phyloP scores from a whole-genome alignment of 2,888 invertebrate species.

The Philhelius pedissequus region DNA sequence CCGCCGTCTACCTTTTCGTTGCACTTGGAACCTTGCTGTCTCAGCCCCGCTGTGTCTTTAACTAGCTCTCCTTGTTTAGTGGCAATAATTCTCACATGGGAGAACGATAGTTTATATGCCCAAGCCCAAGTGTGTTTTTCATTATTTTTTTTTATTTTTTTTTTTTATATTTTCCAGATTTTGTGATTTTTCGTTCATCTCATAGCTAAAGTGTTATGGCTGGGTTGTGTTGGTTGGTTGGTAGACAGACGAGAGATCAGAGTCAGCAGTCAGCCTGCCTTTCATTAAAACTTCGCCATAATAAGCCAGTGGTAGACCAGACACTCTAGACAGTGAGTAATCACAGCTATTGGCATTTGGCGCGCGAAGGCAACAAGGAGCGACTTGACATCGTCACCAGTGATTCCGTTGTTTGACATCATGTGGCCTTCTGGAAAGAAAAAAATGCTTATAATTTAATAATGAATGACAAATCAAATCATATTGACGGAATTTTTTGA shows the following conservation, averaged over 20 bases:
- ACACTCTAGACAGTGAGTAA: constrained; percentile 59
- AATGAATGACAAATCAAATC: background rate
- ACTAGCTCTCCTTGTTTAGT: constrained; percentile 32
- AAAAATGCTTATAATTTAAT: background rate
- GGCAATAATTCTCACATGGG: constrained; percentile 54
- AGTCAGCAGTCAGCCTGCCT: constrained; percentile 47
- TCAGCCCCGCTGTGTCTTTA: constrained; percentile 6
- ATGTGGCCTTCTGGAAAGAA: background rate
- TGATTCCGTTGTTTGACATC: constrained; percentile 13
- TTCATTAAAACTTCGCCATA: constrained; percentile 55
- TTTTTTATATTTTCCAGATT: background rate
- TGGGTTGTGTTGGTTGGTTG: constrained; percentile 5
- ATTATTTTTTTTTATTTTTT: constrained; percentile 2
- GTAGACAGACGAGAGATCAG: constrained; percentile 39
- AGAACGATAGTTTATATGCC: constrained; percentile 54
- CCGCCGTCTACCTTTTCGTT: constrained; percentile 54
- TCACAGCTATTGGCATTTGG: constrained; percentile 53
- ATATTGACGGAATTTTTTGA: background rate
- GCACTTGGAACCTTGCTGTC: constrained; percentile 51
- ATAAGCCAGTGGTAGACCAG: constrained; percentile 33
- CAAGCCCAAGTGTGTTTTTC: constrained; percentile 11
- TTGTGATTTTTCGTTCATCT: constrained; percentile 29
- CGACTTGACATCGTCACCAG: background rate
- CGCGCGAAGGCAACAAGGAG: constrained; percentile 19
- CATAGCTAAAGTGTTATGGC: constrained; percentile 9